Conservation (phyloP, 2,888 invertebrate genomes). For the Hemaris fuciformis region DNA sequence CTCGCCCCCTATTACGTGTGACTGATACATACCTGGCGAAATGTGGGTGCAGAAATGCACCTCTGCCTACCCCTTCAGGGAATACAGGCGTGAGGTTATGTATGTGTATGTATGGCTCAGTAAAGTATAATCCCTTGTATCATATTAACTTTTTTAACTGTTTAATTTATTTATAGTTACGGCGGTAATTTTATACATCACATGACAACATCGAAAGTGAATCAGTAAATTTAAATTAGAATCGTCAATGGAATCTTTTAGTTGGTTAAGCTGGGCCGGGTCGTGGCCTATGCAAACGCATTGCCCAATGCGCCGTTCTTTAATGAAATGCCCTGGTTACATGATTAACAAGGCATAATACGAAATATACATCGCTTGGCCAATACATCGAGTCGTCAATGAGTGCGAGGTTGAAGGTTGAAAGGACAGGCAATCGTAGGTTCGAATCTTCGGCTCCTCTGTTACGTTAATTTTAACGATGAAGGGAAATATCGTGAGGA, state of each 20-base stretch:
- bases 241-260: not conserved
- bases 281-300: constrained; percentile 41
- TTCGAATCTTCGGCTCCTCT: too few relatives aligned
- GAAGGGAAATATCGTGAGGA: too few relatives aligned
- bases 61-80: too few relatives aligned
- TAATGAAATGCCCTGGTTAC: constrained; percentile 21
- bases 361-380: not conserved
- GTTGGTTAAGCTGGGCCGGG: constrained; percentile 32
- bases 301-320: constrained; percentile 35
- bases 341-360: constrained; percentile 1
- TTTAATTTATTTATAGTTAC: too few relatives aligned
- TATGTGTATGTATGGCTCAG: too few relatives aligned
- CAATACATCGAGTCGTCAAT: not conserved
- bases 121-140: too few relatives aligned
- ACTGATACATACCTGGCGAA: too few relatives aligned
- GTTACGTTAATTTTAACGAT: too few relatives aligned
- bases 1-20: too few relatives aligned
- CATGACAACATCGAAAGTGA: not conserved
- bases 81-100: too few relatives aligned
- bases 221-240: not conserved
- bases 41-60: too few relatives aligned
- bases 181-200: not conserved
- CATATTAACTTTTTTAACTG: not conserved
- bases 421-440: too few relatives aligned
- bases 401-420: not conserved